phyloP scores from a whole-genome alignment of 1,140 invertebrate genomes.

The Drosophila equinoxialis region DNA sequence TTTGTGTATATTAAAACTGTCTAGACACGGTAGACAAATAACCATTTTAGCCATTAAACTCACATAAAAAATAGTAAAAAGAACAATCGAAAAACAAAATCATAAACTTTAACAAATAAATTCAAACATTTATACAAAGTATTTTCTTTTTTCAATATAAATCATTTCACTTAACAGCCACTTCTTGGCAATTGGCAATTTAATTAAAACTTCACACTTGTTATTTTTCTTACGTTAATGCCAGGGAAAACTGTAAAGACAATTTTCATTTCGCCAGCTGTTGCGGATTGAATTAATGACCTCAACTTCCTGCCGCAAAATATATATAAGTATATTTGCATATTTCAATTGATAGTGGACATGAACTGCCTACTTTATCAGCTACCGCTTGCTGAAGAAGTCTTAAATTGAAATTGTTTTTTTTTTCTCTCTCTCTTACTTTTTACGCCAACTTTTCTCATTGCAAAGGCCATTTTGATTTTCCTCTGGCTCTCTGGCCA shows the following conservation, averaged over 20 bases:
- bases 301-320: conserved; percentile 44
- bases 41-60: conserved; percentile 50
- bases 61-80: conserved; percentile 30
- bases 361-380: conserved; percentile 34
- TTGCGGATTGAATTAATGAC: conserved; percentile 52
- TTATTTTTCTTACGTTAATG: conserved; percentile 45
- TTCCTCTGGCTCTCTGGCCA: conserved; percentile 32
- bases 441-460: conserved; percentile 67
- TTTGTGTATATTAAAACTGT: conserved; percentile 74
- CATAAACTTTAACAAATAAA: conserved; percentile 12
- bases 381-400: background rate
- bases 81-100: conserved; percentile 1
- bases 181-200: conserved; percentile 17
- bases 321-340: conserved; percentile 38
- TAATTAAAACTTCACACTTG: conserved; percentile 53
- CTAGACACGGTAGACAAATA: conserved; percentile 58
- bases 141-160: background rate
- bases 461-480: conserved; percentile 23
- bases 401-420: conserved; percentile 4
- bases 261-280: conserved; percentile 40
- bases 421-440: background rate
- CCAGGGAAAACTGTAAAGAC: conserved; percentile 18
- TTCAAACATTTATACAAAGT: background rate
- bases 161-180: conserved; percentile 25
- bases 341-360: conserved; percentile 53